Evolutionary conservation across 2,888 invertebrate genomes (phyloP).

Genomic region (Brachyopa scutellaris): DNA sequence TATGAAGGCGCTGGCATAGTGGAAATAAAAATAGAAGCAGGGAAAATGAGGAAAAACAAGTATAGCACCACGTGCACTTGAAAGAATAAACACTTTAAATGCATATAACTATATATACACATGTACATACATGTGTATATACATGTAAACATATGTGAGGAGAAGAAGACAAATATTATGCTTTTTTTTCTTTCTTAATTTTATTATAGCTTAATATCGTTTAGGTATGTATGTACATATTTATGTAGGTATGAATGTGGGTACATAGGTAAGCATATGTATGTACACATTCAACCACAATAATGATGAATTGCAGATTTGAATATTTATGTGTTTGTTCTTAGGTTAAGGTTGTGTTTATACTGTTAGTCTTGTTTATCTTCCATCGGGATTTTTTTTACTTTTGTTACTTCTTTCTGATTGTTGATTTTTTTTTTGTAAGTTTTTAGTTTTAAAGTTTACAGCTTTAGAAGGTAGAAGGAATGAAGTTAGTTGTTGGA

Average conservation of each 20-base stretch:
- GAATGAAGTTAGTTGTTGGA: no score
- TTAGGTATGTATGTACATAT: no score
- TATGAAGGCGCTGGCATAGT: no score
- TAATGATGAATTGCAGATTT: not conserved
- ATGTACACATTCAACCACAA: not conserved
- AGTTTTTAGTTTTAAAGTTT: no score
- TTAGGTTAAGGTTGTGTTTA: slow-evolving; percentile 24
- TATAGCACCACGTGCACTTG: slow-evolving; percentile 55
- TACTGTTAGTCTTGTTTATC: not conserved
- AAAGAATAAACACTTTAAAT: no score
- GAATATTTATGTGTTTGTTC: not conserved
- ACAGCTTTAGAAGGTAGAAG: no score
- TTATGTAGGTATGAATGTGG: no score
- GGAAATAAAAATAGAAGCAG: slow-evolving; percentile 3
- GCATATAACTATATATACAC: not conserved
- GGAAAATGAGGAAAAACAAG: slow-evolving; percentile 17
- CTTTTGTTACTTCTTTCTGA: not conserved
- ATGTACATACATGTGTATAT: not conserved
- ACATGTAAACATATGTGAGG: no score
- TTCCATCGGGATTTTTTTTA: not conserved
- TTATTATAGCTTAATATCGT: no score
- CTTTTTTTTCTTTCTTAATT: no score
- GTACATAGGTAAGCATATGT: not conserved
- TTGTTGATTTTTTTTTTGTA: no score
- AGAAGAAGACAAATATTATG: no score